Evolutionary conservation across 2,888 invertebrate genomes (phyloP).

Genomic region (Chouioia cunea): DNA sequence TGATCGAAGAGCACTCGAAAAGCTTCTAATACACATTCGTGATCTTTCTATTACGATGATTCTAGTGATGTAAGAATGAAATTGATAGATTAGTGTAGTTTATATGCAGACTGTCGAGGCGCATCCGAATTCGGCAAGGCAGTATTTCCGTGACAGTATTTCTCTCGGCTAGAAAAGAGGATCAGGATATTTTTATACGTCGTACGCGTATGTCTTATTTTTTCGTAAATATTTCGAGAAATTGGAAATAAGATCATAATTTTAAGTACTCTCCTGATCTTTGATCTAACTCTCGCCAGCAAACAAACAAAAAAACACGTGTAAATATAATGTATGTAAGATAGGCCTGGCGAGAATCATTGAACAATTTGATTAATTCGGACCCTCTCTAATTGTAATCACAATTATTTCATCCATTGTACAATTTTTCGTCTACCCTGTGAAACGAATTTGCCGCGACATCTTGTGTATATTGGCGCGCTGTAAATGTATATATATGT

Average conservation of each 20-base stretch:
- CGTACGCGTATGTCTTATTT: constrained; percentile 20
- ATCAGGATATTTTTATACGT: constrained; percentile 37
- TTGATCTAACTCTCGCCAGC: not conserved
- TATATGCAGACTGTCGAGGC: constrained; percentile 34
- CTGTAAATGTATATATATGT: constrained; percentile 42
- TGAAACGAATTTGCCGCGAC: constrained; percentile 13
- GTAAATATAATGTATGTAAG: constrained; percentile 41
- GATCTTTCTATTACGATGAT: constrained; percentile 28
- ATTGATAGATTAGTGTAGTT: no score
- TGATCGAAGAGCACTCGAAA: constrained; percentile 27
- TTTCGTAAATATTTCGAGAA: constrained; percentile 9
- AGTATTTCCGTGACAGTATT: constrained; percentile 45
- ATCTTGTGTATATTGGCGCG: constrained; percentile 32
- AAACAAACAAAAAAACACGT: not conserved
- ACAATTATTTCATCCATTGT: constrained; percentile 20
- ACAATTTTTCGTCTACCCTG: constrained; percentile 28
- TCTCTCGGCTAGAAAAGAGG: constrained; percentile 32
- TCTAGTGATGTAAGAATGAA: constrained; percentile 6
- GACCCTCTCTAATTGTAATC: constrained; percentile 20
- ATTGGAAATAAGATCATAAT: constrained; percentile 18
- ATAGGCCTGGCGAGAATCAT: constrained; percentile 14
- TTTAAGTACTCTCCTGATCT: constrained; percentile 4
- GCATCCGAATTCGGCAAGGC: constrained; percentile 36
- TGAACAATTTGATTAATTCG: constrained; percentile 8
- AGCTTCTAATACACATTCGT: constrained; percentile 33